Percentiles rank a stretch among this genome's conserved stretches.
Conservation (phyloP, 2,888 invertebrate species). For the Heteromyza rotundicornis region DNA sequence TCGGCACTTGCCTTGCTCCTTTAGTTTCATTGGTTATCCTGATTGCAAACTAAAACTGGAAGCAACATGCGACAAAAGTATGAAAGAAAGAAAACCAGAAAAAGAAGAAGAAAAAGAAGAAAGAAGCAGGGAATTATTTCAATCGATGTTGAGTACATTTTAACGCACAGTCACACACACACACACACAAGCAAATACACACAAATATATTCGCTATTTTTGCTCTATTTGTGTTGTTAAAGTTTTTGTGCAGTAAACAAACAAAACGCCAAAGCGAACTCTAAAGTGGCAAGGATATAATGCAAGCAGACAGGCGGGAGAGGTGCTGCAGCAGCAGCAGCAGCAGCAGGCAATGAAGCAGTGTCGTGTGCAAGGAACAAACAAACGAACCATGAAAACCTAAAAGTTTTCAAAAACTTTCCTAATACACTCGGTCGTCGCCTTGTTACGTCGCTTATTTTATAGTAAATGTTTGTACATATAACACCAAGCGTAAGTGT, state of each 20-base stretch:
- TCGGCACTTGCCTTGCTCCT: neutral
- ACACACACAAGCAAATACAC: neutral
- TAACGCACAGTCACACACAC: neutral
- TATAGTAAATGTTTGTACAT: neutral
- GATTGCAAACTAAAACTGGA: neutral
- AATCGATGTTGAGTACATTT: conserved; percentile 22
- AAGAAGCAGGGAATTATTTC: conserved; percentile 20
- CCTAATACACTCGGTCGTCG: neutral
- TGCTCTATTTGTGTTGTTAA: conserved; percentile 2
- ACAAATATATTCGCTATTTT: neutral
- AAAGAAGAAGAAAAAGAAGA: neutral
- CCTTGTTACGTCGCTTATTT: conserved; percentile 2
- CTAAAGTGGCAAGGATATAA: neutral
- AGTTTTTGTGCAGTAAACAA: conserved; percentile 9
- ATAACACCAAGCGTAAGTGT: no score
- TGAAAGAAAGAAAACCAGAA: neutral
- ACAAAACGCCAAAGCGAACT: neutral
- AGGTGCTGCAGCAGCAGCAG: no score
- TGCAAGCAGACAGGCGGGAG: neutral
- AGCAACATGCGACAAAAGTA: neutral
- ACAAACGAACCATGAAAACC: conserved; percentile 33
- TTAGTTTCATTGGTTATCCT: neutral
- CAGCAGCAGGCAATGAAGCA: no score
- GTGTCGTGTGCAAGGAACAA: neutral
- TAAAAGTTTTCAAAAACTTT: conserved; percentile 31